Evolutionary conservation across 2,797 vertebrate genomes (phyloP).

Genomic region (Clarias platycephalus): DNA sequence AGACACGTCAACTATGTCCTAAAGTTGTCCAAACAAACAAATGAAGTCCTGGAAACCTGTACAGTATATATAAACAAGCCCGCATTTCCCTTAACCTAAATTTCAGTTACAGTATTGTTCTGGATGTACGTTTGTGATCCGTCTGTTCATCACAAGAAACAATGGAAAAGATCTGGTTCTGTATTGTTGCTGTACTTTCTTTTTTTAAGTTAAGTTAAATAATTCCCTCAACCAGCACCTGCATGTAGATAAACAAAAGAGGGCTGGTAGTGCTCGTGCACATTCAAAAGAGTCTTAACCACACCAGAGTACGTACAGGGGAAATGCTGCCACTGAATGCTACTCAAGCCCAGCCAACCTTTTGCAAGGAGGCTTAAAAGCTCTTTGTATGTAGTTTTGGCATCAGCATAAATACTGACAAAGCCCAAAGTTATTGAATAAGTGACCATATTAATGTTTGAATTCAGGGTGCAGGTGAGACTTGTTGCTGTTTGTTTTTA

Average conservation of each 20-base stretch:
- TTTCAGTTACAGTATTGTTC: not conserved
- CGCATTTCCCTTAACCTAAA: not conserved
- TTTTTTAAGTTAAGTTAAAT: slow-evolving; percentile 46
- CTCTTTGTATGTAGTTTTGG: slow-evolving; percentile 40
- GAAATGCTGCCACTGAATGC: slow-evolving; percentile 39
- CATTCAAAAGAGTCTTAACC: slow-evolving; percentile 48
- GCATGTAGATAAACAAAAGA: slow-evolving; percentile 62
- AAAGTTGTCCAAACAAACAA: not conserved
- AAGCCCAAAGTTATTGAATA: slow-evolving; percentile 2
- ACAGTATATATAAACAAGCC: not conserved
- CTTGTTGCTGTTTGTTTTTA: not conserved
- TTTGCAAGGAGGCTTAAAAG: slow-evolving; percentile 40
- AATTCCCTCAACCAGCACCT: slow-evolving; percentile 48
- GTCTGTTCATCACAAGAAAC: slow-evolving; percentile 10
- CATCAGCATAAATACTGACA: slow-evolving; percentile 7
- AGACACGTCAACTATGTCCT: not conserved
- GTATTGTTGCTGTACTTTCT: slow-evolving; percentile 22
- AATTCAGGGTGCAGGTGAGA: not conserved
- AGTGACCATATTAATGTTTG: not conserved
- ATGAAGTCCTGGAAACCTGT: not conserved
- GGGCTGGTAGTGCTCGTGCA: slow-evolving; percentile 51
- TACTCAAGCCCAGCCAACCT: slow-evolving; percentile 45
- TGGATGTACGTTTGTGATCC: not conserved
- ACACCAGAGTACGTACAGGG: slow-evolving; percentile 43
- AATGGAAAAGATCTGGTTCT: not conserved